These are phyloP conservation scores for Ectobius pallidus DNA, from an alignment of 2,888 invertebrate species.

Conservation along the genomic window DNA sequence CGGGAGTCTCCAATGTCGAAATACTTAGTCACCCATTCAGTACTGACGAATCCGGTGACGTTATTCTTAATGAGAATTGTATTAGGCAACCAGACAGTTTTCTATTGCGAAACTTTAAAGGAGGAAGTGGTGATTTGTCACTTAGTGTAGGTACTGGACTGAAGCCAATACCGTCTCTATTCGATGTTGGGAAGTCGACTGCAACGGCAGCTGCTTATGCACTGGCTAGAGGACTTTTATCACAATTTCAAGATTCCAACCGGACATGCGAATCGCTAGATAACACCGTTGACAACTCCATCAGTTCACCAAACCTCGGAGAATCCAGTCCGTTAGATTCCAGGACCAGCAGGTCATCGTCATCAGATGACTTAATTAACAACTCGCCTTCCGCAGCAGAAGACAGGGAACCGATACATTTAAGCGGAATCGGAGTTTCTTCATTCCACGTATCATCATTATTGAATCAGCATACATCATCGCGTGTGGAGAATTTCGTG, in stretches of 20 bases:
- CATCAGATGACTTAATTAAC: background rate
- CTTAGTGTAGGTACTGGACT: background rate
- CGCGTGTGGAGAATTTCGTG: background rate
- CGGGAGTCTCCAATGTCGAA: background rate
- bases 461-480: background rate
- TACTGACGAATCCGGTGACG: constrained; percentile 11
- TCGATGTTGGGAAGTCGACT: background rate
- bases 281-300: background rate
- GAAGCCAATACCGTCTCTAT: background rate
- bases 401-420: background rate
- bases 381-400: background rate
- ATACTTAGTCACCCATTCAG: background rate
- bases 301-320: background rate
- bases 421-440: background rate
- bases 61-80: background rate
- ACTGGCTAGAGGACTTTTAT: background rate
- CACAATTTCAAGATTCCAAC: background rate
- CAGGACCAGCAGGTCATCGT: background rate
- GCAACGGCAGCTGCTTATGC: background rate
- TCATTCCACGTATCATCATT: background rate
- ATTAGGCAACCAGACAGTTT: background rate
- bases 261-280: too few relatives aligned
- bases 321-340: background rate
- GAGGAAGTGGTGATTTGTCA: background rate
- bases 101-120: background rate